These are phyloP conservation scores for Acrocera orbiculus DNA, from an alignment of 2,888 invertebrate species.

Conservation along the genomic window DNA sequence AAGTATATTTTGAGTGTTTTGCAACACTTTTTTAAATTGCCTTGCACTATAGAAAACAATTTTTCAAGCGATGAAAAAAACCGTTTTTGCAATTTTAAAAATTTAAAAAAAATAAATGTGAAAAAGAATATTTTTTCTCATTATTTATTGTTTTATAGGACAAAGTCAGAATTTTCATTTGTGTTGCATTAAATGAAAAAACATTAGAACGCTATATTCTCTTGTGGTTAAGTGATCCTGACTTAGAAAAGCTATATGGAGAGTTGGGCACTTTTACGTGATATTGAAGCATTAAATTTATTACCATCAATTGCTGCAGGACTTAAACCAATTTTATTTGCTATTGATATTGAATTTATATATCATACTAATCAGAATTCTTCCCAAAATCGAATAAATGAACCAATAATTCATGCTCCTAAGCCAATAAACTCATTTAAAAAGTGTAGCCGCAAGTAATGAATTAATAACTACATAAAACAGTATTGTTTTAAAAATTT, in stretches of 20 bases:
- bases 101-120: too few species aligned
- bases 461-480: too few species aligned
- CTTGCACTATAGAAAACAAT: too few species aligned
- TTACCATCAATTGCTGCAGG: constrained; percentile 77
- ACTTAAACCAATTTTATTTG: constrained; percentile 78
- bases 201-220: constrained; percentile 70
- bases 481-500: too few species aligned
- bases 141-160: too few species aligned
- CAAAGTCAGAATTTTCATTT: too few species aligned
- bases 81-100: too few species aligned
- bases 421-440: constrained; percentile 37
- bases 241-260: constrained; percentile 61
- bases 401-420: constrained; percentile 55
- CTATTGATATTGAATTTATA: constrained; percentile 80
- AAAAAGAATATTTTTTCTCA: too few species aligned
- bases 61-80: too few species aligned
- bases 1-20: too few species aligned
- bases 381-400: constrained; percentile 25
- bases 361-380: constrained; percentile 63
- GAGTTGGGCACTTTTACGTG: constrained; percentile 66
- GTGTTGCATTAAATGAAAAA: constrained; percentile 79
- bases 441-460: constrained; percentile 14
- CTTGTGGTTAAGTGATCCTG: constrained; percentile 49
- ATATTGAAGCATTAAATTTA: constrained; percentile 58
- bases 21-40: too few species aligned